Evolutionary conservation across 2,888 invertebrate species (phyloP).

Genomic region (Ochlodes sylvanus): DNA sequence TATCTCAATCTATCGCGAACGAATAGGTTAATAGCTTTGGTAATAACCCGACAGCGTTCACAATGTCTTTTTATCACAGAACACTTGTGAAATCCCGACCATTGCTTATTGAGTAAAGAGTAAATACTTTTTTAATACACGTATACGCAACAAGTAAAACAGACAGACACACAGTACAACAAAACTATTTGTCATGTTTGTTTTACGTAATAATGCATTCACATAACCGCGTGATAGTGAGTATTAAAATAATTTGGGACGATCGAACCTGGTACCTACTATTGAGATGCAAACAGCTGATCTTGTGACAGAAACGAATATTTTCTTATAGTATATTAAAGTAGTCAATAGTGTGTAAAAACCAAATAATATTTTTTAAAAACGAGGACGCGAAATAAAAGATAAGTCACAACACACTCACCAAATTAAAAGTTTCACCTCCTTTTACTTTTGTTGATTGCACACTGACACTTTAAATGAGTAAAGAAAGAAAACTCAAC

Average conservation of each 20-base stretch:
- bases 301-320: neutral
- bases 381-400: slow-evolving; percentile 32
- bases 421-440: slow-evolving; percentile 70
- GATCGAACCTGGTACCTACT: neutral
- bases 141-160: slow-evolving; percentile 31
- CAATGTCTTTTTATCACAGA: slow-evolving; percentile 34
- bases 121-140: slow-evolving; percentile 21
- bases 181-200: slow-evolving; percentile 36
- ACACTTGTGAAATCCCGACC: slow-evolving; percentile 28
- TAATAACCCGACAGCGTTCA: slow-evolving; percentile 21
- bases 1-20: slow-evolving; percentile 20
- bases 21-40: slow-evolving; percentile 33
- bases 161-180: slow-evolving; percentile 15
- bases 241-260: slow-evolving; percentile 20
- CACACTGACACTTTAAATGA: slow-evolving; percentile 47
- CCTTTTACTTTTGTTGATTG: slow-evolving; percentile 69
- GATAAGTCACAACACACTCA: slow-evolving; percentile 64
- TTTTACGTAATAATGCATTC: slow-evolving; percentile 35
- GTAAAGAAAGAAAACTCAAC: slow-evolving; percentile 43
- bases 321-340: neutral
- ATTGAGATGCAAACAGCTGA: no score
- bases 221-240: slow-evolving; percentile 17
- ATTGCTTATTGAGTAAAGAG: slow-evolving; percentile 28
- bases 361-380: slow-evolving; percentile 24
- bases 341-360: slow-evolving; percentile 15